phyloP scores from a whole-genome alignment of 1,140 invertebrate species.

The Drosophila kepulauana region DNA sequence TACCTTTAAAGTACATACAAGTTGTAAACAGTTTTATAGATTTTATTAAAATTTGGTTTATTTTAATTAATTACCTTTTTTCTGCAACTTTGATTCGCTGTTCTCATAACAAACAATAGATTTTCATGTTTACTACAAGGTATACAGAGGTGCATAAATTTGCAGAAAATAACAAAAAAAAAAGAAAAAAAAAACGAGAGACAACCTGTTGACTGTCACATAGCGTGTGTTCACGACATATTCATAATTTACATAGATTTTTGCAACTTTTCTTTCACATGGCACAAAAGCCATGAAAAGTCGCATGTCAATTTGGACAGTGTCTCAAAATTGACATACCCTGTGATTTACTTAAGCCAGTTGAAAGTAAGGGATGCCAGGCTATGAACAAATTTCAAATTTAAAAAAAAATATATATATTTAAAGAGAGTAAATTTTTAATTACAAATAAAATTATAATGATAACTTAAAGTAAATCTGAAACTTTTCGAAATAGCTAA shows the following conservation, averaged over 20 bases:
- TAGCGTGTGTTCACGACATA: constrained; percentile 14
- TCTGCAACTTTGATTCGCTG: not conserved
- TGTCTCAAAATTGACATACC: constrained; percentile 5
- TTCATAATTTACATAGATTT: constrained; percentile 36
- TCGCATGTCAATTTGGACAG: constrained; percentile 9
- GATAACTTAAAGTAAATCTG: too few species aligned
- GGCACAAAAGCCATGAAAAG: constrained; percentile 17
- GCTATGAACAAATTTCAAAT: too few species aligned
- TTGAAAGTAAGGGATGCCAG: too few species aligned
- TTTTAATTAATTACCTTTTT: too few species aligned
- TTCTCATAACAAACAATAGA: constrained; percentile 4
- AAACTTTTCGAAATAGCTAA: too few species aligned
- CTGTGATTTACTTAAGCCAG: not conserved
- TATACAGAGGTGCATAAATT: not conserved
- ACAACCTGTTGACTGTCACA: constrained; percentile 30
- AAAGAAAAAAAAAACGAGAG: not conserved
- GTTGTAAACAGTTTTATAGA: too few species aligned
- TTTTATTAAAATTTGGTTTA: too few species aligned
- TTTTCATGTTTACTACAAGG: constrained; percentile 15
- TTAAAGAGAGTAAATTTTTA: too few species aligned
- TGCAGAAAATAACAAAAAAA: constrained; percentile 7
- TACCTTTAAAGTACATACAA: too few species aligned
- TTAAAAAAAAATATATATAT: too few species aligned
- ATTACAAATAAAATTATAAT: too few species aligned
- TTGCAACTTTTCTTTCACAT: constrained; percentile 18